Evolutionary conservation across 1,140 invertebrate species (phyloP).

Genomic region (Augochlora pura): DNA sequence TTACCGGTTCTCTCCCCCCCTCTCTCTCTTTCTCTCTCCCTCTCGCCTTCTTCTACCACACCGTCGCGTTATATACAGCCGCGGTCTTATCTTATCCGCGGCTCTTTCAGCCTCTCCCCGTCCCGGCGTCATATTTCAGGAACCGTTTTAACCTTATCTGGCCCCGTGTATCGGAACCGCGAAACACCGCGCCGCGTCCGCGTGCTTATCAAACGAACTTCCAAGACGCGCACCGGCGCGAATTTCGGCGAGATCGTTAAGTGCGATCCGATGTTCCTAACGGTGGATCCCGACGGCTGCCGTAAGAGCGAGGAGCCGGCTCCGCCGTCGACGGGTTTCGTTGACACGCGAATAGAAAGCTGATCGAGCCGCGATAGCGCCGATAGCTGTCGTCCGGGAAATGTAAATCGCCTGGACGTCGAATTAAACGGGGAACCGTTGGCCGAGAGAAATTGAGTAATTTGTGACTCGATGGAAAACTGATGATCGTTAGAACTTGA

Average conservation of each 20-base stretch:
- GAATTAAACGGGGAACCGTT: not conserved
- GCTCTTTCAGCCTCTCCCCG: not conserved
- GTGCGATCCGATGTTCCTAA: constrained; percentile 10
- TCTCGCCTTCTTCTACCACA: not conserved
- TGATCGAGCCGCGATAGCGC: not conserved
- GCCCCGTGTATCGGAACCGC: not conserved
- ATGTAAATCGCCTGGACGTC: not conserved
- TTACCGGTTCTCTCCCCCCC: constrained; percentile 26
- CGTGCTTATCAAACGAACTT: constrained; percentile 15
- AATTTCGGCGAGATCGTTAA: constrained; percentile 6
- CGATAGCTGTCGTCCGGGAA: not conserved
- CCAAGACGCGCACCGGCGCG: not conserved
- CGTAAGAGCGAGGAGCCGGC: not conserved
- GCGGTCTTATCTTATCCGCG: not conserved
- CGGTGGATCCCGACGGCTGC: not conserved
- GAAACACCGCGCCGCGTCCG: no score
- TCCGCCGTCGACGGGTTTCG: not conserved
- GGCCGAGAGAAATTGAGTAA: no score
- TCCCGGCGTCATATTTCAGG: no score
- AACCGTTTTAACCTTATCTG: constrained; percentile 19
- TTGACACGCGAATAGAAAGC: not conserved
- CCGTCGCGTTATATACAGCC: not conserved
- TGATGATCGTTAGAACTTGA: no score
- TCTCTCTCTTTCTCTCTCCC: no score
- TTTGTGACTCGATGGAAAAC: no score